These are phyloP conservation scores for Macrotis lagotis DNA, from an alignment of 2,113 vertebrate species.

Conservation along the genomic window DNA sequence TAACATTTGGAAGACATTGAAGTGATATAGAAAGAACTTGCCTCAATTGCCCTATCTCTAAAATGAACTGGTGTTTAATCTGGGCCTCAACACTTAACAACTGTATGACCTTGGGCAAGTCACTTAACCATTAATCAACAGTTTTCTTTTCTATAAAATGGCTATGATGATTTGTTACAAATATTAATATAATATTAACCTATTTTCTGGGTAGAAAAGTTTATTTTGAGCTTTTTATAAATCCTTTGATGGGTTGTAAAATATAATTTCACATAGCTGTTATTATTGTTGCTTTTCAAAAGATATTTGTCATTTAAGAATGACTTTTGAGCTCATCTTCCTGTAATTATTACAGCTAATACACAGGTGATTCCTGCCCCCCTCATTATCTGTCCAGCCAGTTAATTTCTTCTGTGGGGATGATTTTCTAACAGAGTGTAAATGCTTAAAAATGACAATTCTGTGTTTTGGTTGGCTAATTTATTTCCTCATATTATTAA, in stretches of 20 bases:
- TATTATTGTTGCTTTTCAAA: background rate
- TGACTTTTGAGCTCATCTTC: background rate
- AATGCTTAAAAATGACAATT: slow-evolving; percentile 23
- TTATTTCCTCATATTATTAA: slow-evolving; percentile 36
- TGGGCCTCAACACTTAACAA: background rate
- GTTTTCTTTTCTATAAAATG: background rate
- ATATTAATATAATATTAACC: background rate
- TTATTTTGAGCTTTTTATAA: background rate
- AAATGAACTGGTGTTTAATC: background rate
- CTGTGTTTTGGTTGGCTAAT: background rate
- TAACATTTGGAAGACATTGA: slow-evolving; percentile 5
- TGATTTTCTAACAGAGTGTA: slow-evolving; percentile 36
- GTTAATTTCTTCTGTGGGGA: slow-evolving; percentile 15
- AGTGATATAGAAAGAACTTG: background rate
- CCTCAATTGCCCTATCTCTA: no score
- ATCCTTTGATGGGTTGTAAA: background rate
- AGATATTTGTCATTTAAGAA: background rate
- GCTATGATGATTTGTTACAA: background rate
- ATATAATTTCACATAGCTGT: background rate
- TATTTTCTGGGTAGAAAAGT: background rate
- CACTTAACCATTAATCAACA: background rate
- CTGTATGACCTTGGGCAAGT: background rate
- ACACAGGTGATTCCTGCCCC: background rate
- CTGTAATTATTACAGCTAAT: background rate
- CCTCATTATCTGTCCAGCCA: background rate